phyloP scores from a whole-genome alignment of 2,888 invertebrate genomes.

The Lasioglossum leucozonium region DNA sequence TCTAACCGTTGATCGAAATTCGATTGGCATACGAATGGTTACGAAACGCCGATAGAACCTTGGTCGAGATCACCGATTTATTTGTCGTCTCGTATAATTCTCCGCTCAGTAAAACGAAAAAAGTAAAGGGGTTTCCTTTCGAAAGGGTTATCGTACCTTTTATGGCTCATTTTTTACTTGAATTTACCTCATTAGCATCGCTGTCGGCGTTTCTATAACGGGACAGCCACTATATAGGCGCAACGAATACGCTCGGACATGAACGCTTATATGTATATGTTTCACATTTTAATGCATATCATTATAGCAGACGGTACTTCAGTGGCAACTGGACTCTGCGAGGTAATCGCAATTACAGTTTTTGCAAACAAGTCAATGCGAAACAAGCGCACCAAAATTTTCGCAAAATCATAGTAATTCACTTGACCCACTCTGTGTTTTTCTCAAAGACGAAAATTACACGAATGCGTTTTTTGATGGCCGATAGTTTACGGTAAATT shows the following conservation, averaged over 20 bases:
- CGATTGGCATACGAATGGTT: neutral
- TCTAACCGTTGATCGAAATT: neutral
- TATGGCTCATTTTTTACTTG: constrained; percentile 63
- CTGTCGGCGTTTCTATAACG: constrained; percentile 65
- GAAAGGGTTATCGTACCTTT: constrained; percentile 61
- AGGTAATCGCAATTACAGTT: neutral
- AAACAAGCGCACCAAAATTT: neutral
- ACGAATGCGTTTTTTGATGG: no score
- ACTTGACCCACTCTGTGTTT: no score
- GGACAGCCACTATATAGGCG: constrained; percentile 42
- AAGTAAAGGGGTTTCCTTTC: constrained; percentile 22
- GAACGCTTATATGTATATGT: constrained; percentile 22
- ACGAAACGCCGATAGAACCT: neutral
- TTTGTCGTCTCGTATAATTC: neutral
- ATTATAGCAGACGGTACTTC: neutral
- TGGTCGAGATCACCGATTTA: neutral
- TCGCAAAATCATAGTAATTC: neutral
- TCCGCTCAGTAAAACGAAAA: constrained; percentile 19
- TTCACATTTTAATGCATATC: constrained; percentile 33
- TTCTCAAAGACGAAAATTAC: no score
- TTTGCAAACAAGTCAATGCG: neutral
- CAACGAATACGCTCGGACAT: constrained; percentile 5
- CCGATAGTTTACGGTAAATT: no score
- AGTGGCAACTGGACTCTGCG: neutral
- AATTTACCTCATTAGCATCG: constrained; percentile 68